A percentile compares a stretch with the other conserved stretches of the same genome.
These are phyloP conservation scores for Drosophila serrata DNA, from an alignment of 1,140 invertebrate genomes.

Conservation along the genomic window DNA sequence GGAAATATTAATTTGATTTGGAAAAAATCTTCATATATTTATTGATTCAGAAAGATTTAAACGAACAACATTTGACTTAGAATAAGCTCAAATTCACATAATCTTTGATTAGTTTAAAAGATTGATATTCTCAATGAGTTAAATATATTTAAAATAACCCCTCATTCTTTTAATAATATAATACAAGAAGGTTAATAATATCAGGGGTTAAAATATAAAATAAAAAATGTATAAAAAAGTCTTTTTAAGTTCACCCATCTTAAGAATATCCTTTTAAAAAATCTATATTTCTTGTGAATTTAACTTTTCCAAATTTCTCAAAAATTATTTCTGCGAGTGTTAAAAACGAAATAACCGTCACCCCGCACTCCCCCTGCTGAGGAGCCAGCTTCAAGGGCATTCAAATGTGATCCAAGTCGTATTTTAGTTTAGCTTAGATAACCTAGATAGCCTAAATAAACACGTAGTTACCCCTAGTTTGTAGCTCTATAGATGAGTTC, in stretches of 20 bases:
- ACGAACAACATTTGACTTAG: no score
- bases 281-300: fast-evolving
- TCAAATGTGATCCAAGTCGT: conserved; percentile 85
- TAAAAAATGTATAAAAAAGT: neutral
- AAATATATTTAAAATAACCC: neutral
- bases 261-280: neutral
- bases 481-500: conserved; percentile 45
- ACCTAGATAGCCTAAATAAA: conserved; percentile 47
- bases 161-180: no score
- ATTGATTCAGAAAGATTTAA: no score
- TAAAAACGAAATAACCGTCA: neutral
- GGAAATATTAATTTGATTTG: no score
- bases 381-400: conserved; percentile 64
- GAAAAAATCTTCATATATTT: no score
- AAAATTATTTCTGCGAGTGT: conserved; percentile 23
- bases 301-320: neutral
- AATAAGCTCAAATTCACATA: no score
- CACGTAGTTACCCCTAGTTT: conserved; percentile 43
- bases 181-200: no score
- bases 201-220: neutral
- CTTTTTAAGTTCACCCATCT: neutral
- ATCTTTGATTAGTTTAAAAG: neutral
- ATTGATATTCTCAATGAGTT: neutral
- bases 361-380: conserved; percentile 32
- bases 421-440: conserved; percentile 76